Base-by-base conservation (phyloP, 2,113 vertebrate species). In the Diphyllodes magnificus region DNA sequence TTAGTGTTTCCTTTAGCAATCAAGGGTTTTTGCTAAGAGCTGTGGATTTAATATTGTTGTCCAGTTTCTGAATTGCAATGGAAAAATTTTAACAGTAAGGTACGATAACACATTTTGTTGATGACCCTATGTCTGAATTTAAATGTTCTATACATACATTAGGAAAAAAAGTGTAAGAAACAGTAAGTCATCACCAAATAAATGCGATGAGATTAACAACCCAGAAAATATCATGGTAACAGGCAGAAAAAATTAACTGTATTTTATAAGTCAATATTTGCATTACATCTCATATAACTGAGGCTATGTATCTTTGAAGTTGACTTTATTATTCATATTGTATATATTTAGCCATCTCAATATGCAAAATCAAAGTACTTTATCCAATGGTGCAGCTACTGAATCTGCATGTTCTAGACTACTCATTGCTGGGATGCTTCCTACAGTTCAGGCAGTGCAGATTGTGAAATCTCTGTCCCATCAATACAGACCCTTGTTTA, bases 401-500 rank as follows among this genome's bases (percentile, higher is more conserved):
- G 40, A 47, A 65, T 40, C 81, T 92, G 69, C 80, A 85, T 80
- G 31, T 94, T 88, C 51, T n/a, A 39, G 65, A 37, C 11, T 94
- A 33, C 27, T 42, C 51, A 54, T 45, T 93, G 94, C 87, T 88
- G 64, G 56, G 83, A 83, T 77, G 72, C 92, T 95, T 96, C 86
- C 82, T 90, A 37, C 90, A 79, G 75, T 79, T 81, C 81, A 91
- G 66, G 56, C 60, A 81, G 69, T 20, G 79, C 42, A 88, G 60
- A 72, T 25, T 73, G 78, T 63, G 75, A 94, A 90, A 87, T 88
- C 92, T 50, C 78, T 70, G 63, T 94, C 77, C 86, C 87, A 92
- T 94, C 92, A 89, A 65, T 93, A 96, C 73, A 31, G 54, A 88
- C 87, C 82, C 85, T 64, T 96, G 73, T 93, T 96, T 89, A 81